Percentiles rank a stretch among this genome's conserved stretches.
Conservation (phyloP, 2,888 invertebrate species). For the Philhelius pedissequus region DNA sequence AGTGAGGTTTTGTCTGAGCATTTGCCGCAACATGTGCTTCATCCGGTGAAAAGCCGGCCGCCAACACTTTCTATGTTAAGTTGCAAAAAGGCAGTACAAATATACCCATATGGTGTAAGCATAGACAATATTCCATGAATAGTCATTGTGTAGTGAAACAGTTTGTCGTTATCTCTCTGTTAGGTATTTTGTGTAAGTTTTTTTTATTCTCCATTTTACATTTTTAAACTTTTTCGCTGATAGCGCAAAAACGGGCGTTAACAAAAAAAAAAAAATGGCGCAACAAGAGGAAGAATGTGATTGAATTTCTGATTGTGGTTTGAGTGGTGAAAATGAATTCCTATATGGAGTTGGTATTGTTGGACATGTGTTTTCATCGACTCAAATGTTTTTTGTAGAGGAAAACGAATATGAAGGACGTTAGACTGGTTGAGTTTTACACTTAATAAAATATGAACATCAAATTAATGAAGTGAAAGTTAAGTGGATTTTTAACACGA, state of each 20-base stretch:
- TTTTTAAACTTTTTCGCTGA: conserved; percentile 58
- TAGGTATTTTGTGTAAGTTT: not conserved
- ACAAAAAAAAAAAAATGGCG: conserved; percentile 9
- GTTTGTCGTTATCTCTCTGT: conserved; percentile 50
- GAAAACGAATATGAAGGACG: not conserved
- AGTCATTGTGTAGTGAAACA: conserved; percentile 40
- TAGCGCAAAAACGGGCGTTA: conserved; percentile 29
- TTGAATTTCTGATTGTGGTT: conserved; percentile 48
- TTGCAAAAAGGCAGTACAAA: not conserved
- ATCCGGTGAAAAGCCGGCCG: conserved; percentile 23
- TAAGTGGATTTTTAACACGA: not conserved
- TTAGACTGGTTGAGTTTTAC: not conserved
- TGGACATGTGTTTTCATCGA: conserved; percentile 38
- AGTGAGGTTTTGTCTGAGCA: conserved; percentile 63
- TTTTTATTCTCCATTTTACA: conserved; percentile 1
- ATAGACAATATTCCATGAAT: not conserved
- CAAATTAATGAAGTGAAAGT: conserved; percentile 2
- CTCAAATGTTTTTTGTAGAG: not conserved
- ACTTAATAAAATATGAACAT: conserved; percentile 13
- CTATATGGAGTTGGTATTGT: conserved; percentile 6
- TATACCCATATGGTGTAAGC: not conserved
- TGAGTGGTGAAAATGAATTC: not conserved
- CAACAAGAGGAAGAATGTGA: conserved; percentile 23
- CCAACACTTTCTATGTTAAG: conserved; percentile 1
- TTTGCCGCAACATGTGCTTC: conserved; percentile 65